Evolutionary conservation across 1,140 invertebrate genomes (phyloP).

Genomic region (Cyrtorhinus lividipennis): DNA sequence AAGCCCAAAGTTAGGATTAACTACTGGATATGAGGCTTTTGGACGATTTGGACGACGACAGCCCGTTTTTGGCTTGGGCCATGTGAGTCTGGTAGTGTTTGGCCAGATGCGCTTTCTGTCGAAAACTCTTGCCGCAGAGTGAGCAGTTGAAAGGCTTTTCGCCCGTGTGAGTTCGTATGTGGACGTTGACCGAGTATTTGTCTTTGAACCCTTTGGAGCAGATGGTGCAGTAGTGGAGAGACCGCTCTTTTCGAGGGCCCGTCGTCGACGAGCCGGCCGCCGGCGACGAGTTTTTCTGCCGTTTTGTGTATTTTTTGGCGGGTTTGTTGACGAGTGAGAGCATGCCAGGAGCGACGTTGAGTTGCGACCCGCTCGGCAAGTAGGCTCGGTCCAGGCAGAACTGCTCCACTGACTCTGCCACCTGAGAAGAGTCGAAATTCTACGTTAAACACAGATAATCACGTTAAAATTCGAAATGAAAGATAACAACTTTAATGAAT

Average conservation of each 20-base stretch:
- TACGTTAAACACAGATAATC: too few relatives aligned
- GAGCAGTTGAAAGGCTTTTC: slow-evolving; percentile 83
- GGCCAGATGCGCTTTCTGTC: slow-evolving; percentile 91
- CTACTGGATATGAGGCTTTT: slow-evolving; percentile 19
- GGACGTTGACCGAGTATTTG: slow-evolving; percentile 84
- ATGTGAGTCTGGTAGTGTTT: slow-evolving; percentile 95
- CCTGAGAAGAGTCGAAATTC: too few relatives aligned
- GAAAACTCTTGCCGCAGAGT: slow-evolving; percentile 75
- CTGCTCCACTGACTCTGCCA: slow-evolving; percentile 28
- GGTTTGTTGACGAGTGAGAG: slow-evolving; percentile 14
- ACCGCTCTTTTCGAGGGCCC: slow-evolving; percentile 54
- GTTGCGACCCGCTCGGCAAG: slow-evolving; percentile 19
- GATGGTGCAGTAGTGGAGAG: slow-evolving; percentile 76
- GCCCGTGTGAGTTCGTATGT: slow-evolving; percentile 78
- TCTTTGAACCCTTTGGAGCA: slow-evolving; percentile 88
- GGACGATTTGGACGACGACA: slow-evolving; percentile 11
- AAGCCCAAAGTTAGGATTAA: slow-evolving; percentile 10
- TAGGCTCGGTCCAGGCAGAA: slow-evolving; percentile 22
- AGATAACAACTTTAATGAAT: too few relatives aligned
- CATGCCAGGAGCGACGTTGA: slow-evolving; percentile 17
- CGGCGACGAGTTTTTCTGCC: slow-evolving; percentile 18
- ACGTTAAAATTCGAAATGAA: too few relatives aligned
- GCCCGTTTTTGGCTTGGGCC: slow-evolving; percentile 37
- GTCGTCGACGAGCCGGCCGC: slow-evolving; percentile 17
- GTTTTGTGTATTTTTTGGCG: slow-evolving; percentile 25